A percentile compares a stretch with the other conserved stretches of the same genome.
Conservation (phyloP, 1,140 invertebrate species). For the Drusus annulatus region DNA sequence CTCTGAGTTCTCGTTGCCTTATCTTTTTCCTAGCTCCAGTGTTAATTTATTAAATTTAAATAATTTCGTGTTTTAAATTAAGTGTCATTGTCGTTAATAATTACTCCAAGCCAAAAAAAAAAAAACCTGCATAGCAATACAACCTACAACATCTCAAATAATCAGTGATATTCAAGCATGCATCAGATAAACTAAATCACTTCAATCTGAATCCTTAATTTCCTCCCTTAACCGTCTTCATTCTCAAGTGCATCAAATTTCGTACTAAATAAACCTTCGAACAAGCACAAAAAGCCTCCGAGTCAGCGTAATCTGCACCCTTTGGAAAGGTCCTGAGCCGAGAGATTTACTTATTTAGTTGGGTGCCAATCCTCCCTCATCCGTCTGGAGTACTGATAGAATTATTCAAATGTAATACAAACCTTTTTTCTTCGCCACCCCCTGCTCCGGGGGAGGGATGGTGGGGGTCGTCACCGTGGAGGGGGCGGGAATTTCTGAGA, state of each 20-base stretch:
- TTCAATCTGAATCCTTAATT: background rate
- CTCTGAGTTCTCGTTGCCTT: too few relatives aligned
- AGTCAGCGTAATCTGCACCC: constrained; percentile 32
- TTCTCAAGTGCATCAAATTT: constrained; percentile 27
- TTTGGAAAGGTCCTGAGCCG: constrained; percentile 12
- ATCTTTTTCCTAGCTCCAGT: too few relatives aligned
- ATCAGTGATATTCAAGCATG: too few relatives aligned
- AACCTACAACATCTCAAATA: too few relatives aligned
- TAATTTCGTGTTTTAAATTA: too few relatives aligned
- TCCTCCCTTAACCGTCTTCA: background rate
- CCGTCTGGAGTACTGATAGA: constrained; percentile 41
- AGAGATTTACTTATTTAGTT: constrained; percentile 18
- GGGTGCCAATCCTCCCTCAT: constrained; percentile 10
- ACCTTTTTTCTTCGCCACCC: constrained; percentile 57
- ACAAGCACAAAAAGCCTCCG: background rate
- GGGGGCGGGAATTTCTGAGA: constrained; percentile 55
- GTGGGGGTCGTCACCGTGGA: constrained; percentile 49
- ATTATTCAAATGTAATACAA: constrained; percentile 57
- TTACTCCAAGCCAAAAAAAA: too few relatives aligned
- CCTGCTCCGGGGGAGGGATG: constrained; percentile 30
- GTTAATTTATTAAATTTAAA: too few relatives aligned
- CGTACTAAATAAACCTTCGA: background rate
- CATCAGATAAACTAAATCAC: too few relatives aligned
- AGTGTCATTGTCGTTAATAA: too few relatives aligned
- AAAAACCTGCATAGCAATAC: too few relatives aligned